Conservation (phyloP, 2,797 vertebrate genomes). For the Semaprochilodus insignis region DNA sequence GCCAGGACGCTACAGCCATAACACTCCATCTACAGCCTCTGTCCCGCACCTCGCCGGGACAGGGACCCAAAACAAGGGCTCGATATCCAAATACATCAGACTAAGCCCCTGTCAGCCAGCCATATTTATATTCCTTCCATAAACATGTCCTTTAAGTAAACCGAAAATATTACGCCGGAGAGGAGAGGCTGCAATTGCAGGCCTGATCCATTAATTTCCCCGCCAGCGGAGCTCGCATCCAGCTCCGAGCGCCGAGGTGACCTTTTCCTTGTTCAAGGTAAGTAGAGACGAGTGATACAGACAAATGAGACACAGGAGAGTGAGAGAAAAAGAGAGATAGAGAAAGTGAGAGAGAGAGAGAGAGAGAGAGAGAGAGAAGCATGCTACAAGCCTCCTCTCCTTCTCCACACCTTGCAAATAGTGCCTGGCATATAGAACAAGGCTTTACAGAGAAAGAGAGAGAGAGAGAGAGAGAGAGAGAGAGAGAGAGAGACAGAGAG, state of each 20-base stretch:
- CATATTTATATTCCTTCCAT: conserved; percentile 56
- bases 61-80: conserved; percentile 25
- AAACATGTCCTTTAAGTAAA: conserved; percentile 71
- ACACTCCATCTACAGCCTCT: conserved; percentile 12
- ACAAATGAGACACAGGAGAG: conserved; percentile 78
- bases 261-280: conserved; percentile 79
- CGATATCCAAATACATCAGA: conserved; percentile 56
- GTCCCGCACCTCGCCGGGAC: conserved; percentile 31
- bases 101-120: conserved; percentile 51
- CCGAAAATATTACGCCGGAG: conserved; percentile 69
- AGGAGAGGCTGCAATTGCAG: conserved; percentile 69
- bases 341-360: background rate
- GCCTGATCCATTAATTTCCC: conserved; percentile 82
- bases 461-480: too few relatives aligned
- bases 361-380: background rate
- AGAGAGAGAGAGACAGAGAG: conserved; percentile 2
- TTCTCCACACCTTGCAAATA: conserved; percentile 19
- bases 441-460: background rate
- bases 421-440: background rate
- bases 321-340: conserved; percentile 28
- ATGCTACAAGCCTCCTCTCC: background rate
- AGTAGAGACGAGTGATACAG: conserved; percentile 69
- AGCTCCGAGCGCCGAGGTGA: conserved; percentile 75
- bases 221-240: conserved; percentile 70
- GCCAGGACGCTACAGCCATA: background rate